phyloP scores from a whole-genome alignment of 2,797 vertebrate genomes.

The Betta splendens region DNA sequence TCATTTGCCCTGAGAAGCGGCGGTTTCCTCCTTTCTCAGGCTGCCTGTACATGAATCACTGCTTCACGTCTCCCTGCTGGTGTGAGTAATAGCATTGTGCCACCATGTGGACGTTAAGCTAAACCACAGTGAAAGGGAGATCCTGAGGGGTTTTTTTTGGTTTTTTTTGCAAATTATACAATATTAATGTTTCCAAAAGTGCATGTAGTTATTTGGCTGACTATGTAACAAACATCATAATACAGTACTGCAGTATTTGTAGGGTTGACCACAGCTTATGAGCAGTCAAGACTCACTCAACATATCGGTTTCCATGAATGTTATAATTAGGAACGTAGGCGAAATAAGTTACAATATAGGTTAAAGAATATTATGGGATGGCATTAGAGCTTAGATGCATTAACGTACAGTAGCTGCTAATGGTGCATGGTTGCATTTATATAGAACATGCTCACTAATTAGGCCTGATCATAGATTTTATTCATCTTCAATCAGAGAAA shows the following conservation, averaged over 20 bases:
- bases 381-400: constrained; percentile 16
- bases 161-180: not conserved
- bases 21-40: not conserved
- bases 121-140: constrained; percentile 35
- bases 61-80: not conserved
- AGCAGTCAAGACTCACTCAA: too few relatives aligned
- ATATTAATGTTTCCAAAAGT: too few relatives aligned
- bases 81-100: constrained; percentile 54
- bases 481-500: constrained; percentile 41
- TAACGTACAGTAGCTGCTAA: constrained; percentile 29
- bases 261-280: not conserved
- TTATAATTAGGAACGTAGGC: constrained; percentile 8
- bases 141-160: too few relatives aligned
- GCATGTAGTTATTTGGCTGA: too few relatives aligned
- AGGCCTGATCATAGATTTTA: constrained; percentile 50
- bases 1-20: constrained; percentile 13
- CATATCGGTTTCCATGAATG: not conserved
- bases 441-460: constrained; percentile 57
- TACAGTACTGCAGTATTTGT: not conserved
- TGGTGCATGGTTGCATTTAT: constrained; percentile 31
- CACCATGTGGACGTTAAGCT: constrained; percentile 67
- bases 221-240: not conserved
- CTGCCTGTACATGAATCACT: not conserved
- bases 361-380: constrained; percentile 14
- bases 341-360: constrained; percentile 27